Evolutionary conservation across 2,888 invertebrate species (phyloP).

Genomic region (Melieria crassipennis): DNA sequence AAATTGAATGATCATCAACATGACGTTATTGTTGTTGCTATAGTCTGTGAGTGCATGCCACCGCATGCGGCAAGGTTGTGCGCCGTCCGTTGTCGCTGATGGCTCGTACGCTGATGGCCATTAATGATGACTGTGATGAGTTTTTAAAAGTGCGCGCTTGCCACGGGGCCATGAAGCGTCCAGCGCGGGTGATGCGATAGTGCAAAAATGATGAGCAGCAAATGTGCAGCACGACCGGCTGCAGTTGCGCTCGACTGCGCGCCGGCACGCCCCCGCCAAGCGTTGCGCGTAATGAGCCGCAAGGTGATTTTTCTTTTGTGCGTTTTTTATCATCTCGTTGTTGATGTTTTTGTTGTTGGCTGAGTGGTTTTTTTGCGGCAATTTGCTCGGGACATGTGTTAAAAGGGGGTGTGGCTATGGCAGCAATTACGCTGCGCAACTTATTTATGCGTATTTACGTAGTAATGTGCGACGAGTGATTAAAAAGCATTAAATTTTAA

Average conservation of each 20-base stretch:
- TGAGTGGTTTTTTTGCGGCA: too few relatives aligned
- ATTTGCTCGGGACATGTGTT: neutral
- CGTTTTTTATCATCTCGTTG: too few relatives aligned
- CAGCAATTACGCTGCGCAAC: neutral
- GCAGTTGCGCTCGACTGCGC: neutral
- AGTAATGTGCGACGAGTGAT: neutral
- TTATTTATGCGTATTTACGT: neutral
- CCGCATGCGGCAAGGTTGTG: neutral
- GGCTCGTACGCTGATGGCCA: conserved; percentile 17
- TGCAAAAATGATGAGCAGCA: conserved; percentile 4
- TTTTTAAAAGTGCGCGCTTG: conserved; percentile 25
- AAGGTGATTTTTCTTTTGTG: neutral
- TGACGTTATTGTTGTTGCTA: conserved; percentile 26
- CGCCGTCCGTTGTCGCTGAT: conserved; percentile 6
- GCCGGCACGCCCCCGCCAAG: conserved; percentile 1
- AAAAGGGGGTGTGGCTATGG: conserved; percentile 18
- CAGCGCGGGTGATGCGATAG: neutral
- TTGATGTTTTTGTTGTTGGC: too few relatives aligned
- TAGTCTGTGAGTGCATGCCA: neutral
- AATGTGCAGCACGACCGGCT: neutral
- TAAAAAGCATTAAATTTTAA: neutral
- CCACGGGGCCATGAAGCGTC: too few relatives aligned
- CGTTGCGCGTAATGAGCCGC: conserved; percentile 16
- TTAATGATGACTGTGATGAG: conserved; percentile 23
- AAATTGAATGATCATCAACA: conserved; percentile 16